phyloP scores from a whole-genome alignment of 2,113 vertebrate species.

The Podiceps cristatus region DNA sequence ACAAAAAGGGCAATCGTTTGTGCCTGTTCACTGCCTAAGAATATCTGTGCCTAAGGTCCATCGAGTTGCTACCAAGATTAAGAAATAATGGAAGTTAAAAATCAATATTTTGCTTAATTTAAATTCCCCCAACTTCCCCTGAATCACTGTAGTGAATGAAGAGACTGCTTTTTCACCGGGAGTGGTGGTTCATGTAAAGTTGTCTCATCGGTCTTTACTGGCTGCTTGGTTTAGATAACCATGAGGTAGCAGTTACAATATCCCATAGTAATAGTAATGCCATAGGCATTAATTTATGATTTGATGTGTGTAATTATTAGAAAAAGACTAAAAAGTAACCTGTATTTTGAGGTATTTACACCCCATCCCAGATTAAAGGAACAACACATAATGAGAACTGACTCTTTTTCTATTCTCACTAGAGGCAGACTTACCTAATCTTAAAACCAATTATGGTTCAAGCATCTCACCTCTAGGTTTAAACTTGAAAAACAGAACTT shows the following conservation, averaged over 20 bases:
- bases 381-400: background rate
- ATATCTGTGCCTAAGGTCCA: background rate
- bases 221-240: background rate
- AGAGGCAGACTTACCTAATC: background rate
- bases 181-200: background rate
- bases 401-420: background rate
- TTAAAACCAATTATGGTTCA: background rate
- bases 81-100: slow-evolving; percentile 61
- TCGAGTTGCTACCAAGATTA: slow-evolving; percentile 7
- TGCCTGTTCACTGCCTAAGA: background rate
- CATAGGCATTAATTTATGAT: background rate
- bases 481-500: background rate
- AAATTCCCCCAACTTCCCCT: background rate
- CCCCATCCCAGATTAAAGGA: background rate
- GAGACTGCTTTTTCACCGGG: background rate
- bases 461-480: background rate
- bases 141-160: background rate
- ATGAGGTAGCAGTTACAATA: background rate
- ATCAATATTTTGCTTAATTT: slow-evolving; percentile 38
- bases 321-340: background rate
- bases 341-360: background rate
- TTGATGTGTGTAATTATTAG: background rate
- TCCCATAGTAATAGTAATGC: background rate
- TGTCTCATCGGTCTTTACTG: background rate
- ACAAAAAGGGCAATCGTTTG: background rate